Evolutionary conservation across 2,113 vertebrate genomes (phyloP), one percentile per base, ranked within the genome.

Genomic region (Perognathus longimembris): DNA sequence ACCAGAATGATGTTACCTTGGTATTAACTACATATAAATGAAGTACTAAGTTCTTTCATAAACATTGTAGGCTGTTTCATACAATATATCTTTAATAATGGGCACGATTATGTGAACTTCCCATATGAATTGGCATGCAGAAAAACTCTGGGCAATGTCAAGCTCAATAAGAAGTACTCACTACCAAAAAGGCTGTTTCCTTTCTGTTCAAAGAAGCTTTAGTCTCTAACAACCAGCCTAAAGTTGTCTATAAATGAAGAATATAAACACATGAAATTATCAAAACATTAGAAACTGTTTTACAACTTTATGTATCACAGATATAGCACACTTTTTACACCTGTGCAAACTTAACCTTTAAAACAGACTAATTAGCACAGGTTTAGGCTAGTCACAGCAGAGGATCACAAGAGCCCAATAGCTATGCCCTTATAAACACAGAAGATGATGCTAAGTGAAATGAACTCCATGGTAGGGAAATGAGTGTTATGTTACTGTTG

Each of bases 251-350:
- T 1, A 59, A 26, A 84, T 26, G 24, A 63, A 86, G 75, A n/a
- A 94, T 69, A 84, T 40, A n/a, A 82, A 9, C n/a, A 75, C 11
- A 66, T 32, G 54, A 85, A 73, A 81, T n/a, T 20, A 84, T 66
- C 45, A 92, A 95, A 92, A 77, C 9, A 70, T 66, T 80, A 82
- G 57, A 90, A 70, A 92, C 70, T 73, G 76, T 45, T 80, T 87
- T 84, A 81, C 84, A 74, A 73, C 40, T 71, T 88, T 85, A 80
- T 45, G 18, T 80, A 85, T 40, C 22, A 94, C 1, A 78, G 87
- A 82, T 20, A 79, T 14, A 45, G 32, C 6, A 63, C 11, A 67
- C 71, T 83, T 85, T 87, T 78, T 75, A 82, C 10, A 66, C 69
- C n/a, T 17, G 50, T 54, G 50, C 50, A 54, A 54, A 54, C 50